phyloP scores from a whole-genome alignment of 37 sponge, comb jelly and placozoan genomes.

The Halisarca cf. caerulea region DNA sequence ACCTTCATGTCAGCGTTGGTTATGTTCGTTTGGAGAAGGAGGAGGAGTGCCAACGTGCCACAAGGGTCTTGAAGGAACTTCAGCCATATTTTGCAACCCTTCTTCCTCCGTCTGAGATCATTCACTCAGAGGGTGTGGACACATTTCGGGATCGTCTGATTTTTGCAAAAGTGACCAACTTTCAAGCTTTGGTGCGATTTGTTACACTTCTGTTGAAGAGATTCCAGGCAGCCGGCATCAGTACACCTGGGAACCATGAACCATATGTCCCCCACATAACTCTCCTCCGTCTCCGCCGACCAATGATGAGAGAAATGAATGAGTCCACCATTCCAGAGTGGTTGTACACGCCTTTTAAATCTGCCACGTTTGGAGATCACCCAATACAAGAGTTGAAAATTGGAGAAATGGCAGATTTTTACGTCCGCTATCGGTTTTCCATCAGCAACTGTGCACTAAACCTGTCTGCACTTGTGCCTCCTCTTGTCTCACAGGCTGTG shows the following conservation, averaged over 20 bases:
- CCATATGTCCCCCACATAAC: constrained; percentile 88
- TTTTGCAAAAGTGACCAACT: constrained; percentile 47
- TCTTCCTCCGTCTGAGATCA: constrained; percentile 46
- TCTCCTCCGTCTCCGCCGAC: constrained; percentile 73
- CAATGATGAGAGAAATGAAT: constrained; percentile 64
- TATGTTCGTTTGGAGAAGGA: constrained; percentile 70
- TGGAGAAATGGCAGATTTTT: constrained; percentile 70
- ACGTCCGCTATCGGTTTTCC: constrained; percentile 69
- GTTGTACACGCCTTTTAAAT: constrained; percentile 43
- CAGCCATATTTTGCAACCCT: constrained; percentile 56
- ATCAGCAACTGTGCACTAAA: constrained; percentile 17
- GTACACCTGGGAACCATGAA: constrained; percentile 82
- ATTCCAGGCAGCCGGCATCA: constrained; percentile 68
- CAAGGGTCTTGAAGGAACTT: constrained; percentile 45
- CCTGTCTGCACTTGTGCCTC: not conserved
- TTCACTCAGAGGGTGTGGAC: constrained; percentile 64
- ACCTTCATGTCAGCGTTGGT: constrained; percentile 84
- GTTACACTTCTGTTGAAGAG: constrained; percentile 53
- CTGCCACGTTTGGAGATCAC: constrained; percentile 52
- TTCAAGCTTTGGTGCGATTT: constrained; percentile 62
- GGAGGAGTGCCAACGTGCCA: constrained; percentile 50
- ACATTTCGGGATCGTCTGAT: constrained; percentile 71
- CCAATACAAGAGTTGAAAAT: constrained; percentile 45
- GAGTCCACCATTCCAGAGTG: constrained; percentile 21
- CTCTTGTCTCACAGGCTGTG: not conserved